Conservation (phyloP, 2,797 vertebrate species). For the Taenioides sp. region DNA sequence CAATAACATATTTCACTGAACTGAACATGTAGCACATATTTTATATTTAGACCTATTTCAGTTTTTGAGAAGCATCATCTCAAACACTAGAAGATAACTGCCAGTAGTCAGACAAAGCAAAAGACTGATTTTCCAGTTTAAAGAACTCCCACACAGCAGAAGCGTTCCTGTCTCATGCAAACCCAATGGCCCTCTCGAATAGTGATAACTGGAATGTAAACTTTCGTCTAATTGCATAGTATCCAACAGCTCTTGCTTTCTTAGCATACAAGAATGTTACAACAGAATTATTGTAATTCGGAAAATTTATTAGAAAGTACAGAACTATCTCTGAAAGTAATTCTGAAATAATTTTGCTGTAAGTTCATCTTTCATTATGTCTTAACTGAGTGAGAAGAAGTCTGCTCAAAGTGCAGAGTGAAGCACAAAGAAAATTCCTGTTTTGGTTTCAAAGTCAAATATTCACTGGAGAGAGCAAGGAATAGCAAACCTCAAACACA, state of each 20-base stretch:
- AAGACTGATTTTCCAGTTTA: neutral
- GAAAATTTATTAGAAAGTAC: neutral
- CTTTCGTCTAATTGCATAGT: neutral
- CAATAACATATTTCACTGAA: too few species aligned
- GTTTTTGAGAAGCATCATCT: constrained; percentile 16
- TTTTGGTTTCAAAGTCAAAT: constrained; percentile 1
- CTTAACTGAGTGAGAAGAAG: neutral
- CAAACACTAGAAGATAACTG: neutral
- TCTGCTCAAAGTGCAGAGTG: neutral
- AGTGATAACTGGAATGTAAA: constrained; percentile 16
- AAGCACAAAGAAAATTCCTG: neutral
- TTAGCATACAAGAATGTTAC: neutral
- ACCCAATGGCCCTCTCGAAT: constrained; percentile 11
- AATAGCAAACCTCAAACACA: constrained; percentile 21
- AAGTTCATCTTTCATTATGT: neutral
- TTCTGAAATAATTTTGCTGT: neutral
- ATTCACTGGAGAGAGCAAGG: constrained; percentile 3
- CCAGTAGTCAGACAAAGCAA: neutral
- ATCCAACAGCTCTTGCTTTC: neutral
- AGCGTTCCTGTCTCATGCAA: constrained; percentile 15
- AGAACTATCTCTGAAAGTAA: neutral
- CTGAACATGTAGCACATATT: too few species aligned
- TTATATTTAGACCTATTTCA: constrained; percentile 12
- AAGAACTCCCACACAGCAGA: constrained; percentile 25
- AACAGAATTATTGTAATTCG: neutral